These are phyloP conservation scores for Eutrigla gurnardus DNA, from an alignment of 2,797 vertebrate species.

Conservation along the genomic window DNA sequence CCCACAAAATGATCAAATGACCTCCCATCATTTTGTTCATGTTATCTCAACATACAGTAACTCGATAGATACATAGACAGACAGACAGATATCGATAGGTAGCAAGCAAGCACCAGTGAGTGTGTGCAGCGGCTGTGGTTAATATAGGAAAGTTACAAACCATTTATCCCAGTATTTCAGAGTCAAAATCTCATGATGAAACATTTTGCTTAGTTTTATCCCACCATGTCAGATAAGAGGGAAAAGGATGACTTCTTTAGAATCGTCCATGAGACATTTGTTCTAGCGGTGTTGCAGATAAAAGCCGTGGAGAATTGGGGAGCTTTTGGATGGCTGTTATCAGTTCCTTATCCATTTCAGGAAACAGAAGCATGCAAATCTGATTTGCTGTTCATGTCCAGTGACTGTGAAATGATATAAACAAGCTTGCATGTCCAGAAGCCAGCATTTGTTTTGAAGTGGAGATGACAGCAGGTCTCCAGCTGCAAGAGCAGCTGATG, in stretches of 20 bases:
- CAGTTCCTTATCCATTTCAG: constrained; percentile 18
- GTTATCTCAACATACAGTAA: background rate
- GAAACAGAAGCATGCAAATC: constrained; percentile 28
- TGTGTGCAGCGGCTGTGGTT: background rate
- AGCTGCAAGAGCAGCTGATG: constrained; percentile 62
- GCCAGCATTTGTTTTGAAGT: constrained; percentile 21
- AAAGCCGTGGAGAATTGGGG: background rate
- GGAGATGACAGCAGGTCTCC: constrained; percentile 43
- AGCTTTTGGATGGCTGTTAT: constrained; percentile 9
- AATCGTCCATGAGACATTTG: constrained; percentile 11
- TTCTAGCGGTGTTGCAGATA: constrained; percentile 1
- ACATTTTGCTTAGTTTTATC: background rate
- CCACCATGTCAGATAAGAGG: constrained; percentile 3
- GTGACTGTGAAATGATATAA: constrained; percentile 34
- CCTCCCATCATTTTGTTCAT: background rate
- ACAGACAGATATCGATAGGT: no score
- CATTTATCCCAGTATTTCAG: constrained; percentile 5
- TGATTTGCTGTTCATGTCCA: constrained; percentile 24
- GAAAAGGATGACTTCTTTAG: background rate
- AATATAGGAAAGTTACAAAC: background rate
- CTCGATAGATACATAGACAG: background rate
- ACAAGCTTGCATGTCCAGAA: background rate
- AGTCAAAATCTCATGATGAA: background rate
- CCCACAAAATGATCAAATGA: background rate
- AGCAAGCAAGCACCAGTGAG: background rate